Evolutionary conservation across 2,888 invertebrate genomes (phyloP).

Genomic region (Lepidonotus clava): DNA sequence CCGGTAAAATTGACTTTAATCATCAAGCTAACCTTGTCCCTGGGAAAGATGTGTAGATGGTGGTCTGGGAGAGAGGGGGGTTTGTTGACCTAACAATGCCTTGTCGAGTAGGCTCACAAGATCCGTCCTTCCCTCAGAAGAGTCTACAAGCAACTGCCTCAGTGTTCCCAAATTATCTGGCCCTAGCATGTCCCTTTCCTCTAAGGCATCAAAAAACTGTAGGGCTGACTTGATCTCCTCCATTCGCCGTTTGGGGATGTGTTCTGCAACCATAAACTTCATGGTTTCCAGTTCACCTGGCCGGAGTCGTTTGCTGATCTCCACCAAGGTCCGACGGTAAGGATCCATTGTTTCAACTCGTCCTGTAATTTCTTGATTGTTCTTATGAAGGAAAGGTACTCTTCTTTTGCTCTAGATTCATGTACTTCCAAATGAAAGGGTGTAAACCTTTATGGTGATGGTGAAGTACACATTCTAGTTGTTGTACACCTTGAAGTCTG

Average conservation of each 20-base stretch:
- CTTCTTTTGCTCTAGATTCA: too few relatives aligned
- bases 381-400: too few relatives aligned
- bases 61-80: too few relatives aligned
- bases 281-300: constrained; percentile 63
- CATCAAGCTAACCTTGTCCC: too few relatives aligned
- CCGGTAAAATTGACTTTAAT: too few relatives aligned
- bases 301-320: constrained; percentile 63
- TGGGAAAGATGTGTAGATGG: too few relatives aligned
- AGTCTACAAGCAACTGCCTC: constrained; percentile 63
- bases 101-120: constrained; percentile 64
- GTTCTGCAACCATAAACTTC: constrained; percentile 59
- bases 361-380: too few relatives aligned
- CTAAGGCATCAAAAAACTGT: constrained; percentile 68
- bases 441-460: too few relatives aligned
- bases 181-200: constrained; percentile 66
- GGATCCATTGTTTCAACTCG: neutral
- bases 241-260: constrained; percentile 54
- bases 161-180: constrained; percentile 63
- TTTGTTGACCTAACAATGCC: neutral
- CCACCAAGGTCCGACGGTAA: constrained; percentile 65
- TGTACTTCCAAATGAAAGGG: too few relatives aligned
- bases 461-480: too few relatives aligned
- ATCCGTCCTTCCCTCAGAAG: constrained; percentile 67
- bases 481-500: too few relatives aligned
- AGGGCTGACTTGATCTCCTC: constrained; percentile 64